These are phyloP conservation scores for Hypotaenidia okinawae DNA, from an alignment of 2,797 vertebrate species.

Conservation along the genomic window DNA sequence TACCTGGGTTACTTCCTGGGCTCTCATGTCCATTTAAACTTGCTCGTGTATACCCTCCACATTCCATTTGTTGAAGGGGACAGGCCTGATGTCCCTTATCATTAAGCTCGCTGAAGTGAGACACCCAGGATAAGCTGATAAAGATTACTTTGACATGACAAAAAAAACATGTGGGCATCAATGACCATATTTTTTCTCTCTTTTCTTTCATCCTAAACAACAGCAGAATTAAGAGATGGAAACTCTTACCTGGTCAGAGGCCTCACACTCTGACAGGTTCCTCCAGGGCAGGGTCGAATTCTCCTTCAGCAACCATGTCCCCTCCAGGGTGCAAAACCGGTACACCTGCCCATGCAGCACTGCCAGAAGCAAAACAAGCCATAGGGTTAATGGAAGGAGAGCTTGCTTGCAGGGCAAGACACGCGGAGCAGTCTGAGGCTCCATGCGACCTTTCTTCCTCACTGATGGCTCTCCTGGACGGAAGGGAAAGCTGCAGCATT, in stretches of 20 bases:
- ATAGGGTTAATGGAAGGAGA: neutral
- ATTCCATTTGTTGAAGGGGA: neutral
- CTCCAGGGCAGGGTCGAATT: constrained; percentile 82
- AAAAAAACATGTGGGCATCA: accelerated
- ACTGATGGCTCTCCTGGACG: neutral
- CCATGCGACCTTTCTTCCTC: too few species aligned
- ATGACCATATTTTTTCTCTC: neutral
- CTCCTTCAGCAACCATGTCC: constrained; percentile 78
- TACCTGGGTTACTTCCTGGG: neutral
- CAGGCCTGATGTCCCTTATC: neutral
- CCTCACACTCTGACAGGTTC: constrained; percentile 79
- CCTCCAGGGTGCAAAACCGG: constrained; percentile 79
- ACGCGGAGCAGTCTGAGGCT: accelerated
- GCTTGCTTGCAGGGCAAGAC: accelerated
- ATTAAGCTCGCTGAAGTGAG: neutral
- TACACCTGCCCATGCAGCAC: constrained; percentile 78
- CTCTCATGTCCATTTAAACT: neutral
- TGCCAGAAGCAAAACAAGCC: constrained; percentile 22
- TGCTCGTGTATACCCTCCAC: accelerated
- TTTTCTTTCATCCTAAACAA: neutral
- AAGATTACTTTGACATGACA: neutral
- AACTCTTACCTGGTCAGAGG: constrained; percentile 67
- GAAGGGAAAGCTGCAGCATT: accelerated
- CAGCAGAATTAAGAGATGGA: neutral
- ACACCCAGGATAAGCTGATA: neutral